Evolutionary conservation across 2,113 vertebrate species (phyloP).

Genomic region (Psettodes erumei): DNA sequence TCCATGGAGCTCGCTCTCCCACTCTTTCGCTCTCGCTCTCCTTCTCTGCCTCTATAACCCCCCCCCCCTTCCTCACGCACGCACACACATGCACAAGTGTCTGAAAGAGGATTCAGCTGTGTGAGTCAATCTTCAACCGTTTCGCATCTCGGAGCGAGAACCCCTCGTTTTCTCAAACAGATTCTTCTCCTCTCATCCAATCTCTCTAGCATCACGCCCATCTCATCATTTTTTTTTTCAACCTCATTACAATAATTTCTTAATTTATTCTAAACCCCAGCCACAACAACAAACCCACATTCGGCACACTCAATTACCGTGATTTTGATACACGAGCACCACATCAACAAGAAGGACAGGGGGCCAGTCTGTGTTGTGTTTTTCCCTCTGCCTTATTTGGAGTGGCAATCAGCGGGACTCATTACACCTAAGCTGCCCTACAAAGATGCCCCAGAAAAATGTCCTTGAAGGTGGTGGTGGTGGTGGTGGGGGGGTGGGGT

Average conservation of each 20-base stretch:
- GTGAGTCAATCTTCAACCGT: constrained; percentile 71
- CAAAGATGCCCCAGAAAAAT: constrained; percentile 74
- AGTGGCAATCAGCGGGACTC: constrained; percentile 67
- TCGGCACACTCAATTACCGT: constrained; percentile 58
- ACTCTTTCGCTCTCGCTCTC: constrained; percentile 39
- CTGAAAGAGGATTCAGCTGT: constrained; percentile 76
- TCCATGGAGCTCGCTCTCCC: constrained; percentile 76
- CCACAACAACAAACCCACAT: constrained; percentile 69
- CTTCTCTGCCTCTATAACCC: constrained; percentile 20
- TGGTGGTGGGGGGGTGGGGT: neutral
- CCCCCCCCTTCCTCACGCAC: constrained; percentile 9
- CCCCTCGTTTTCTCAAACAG: constrained; percentile 38
- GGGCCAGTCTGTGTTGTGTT: constrained; percentile 24
- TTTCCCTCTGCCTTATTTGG: constrained; percentile 36
- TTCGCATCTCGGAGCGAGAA: constrained; percentile 50
- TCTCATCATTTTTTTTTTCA: constrained; percentile 58
- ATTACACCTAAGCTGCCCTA: constrained; percentile 71
- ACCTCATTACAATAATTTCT: constrained; percentile 76
- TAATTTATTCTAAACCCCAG: constrained; percentile 72
- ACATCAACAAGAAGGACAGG: constrained; percentile 37
- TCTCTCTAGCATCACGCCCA: constrained; percentile 59
- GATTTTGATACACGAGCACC: constrained; percentile 54
- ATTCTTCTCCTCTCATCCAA: constrained; percentile 43
- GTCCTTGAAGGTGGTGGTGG: constrained; percentile 59
- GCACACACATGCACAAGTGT: constrained; percentile 47